A percentile compares a stretch with the other conserved stretches of the same genome.
Conservation (phyloP, 2,888 invertebrate genomes). For the Cryptophagus acutangulus region DNA sequence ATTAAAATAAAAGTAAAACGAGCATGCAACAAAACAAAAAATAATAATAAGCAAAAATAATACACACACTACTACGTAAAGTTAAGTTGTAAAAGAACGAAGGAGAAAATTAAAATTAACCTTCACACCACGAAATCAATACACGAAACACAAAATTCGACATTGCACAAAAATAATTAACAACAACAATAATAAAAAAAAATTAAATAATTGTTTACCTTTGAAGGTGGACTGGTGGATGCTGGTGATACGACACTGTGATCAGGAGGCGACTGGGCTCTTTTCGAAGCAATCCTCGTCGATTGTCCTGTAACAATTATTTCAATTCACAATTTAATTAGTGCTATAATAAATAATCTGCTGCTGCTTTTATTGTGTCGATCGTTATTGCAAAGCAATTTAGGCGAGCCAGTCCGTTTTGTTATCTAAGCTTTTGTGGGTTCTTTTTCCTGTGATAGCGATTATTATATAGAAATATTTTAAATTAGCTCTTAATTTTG, state of each 20-base stretch:
- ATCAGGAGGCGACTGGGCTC: conserved; percentile 48
- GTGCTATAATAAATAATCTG: too few relatives aligned
- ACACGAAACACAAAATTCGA: too few relatives aligned
- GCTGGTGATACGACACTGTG: conserved; percentile 47
- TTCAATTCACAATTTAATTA: conserved; percentile 2
- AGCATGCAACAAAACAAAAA: conserved; percentile 12
- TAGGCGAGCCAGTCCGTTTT: too few relatives aligned
- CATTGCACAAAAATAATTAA: conserved; percentile 41
- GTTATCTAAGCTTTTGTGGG: too few relatives aligned
- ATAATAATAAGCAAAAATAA: not conserved
- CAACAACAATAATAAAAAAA: conserved; percentile 9
- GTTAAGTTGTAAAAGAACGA: too few relatives aligned
- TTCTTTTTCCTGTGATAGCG: too few relatives aligned
- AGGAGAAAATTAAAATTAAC: not conserved
- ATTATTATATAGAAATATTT: too few relatives aligned
- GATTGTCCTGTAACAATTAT: conserved; percentile 52
- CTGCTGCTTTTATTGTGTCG: too few relatives aligned
- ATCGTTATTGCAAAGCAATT: too few relatives aligned
- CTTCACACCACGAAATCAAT: too few relatives aligned
- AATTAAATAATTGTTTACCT: conserved; percentile 44
- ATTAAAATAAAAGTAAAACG: too few relatives aligned
- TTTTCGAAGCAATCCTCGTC: conserved; percentile 49
- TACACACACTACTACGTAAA: not conserved
- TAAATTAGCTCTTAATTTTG: too few relatives aligned
- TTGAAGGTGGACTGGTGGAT: conserved; percentile 48